Conservation (phyloP, 2,113 vertebrate species). For the Prochilodus magdalenae region DNA sequence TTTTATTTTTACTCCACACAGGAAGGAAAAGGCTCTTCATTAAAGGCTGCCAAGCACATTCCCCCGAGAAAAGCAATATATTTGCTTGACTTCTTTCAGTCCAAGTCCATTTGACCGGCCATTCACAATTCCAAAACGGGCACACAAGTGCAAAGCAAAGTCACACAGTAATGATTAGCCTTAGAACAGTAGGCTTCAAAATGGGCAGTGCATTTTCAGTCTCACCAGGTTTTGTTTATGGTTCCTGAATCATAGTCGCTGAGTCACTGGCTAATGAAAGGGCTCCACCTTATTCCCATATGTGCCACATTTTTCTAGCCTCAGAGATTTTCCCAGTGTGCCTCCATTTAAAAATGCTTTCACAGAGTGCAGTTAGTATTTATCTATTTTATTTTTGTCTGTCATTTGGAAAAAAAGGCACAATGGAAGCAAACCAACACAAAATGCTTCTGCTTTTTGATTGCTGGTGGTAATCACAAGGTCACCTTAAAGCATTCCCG, state of each 20-base stretch:
- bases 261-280: conserved; percentile 54
- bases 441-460: not conserved
- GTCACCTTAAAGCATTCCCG: conserved; percentile 32
- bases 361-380: conserved; percentile 16
- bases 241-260: conserved; percentile 47
- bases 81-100: not conserved
- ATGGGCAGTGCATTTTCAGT: not conserved
- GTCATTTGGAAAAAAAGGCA: conserved; percentile 24
- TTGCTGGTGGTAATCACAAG: conserved; percentile 32
- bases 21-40: not conserved
- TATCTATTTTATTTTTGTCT: conserved; percentile 35
- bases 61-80: conserved; percentile 5
- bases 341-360: conserved; percentile 7
- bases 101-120: not conserved
- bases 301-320: not conserved
- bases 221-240: not conserved
- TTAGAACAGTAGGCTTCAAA: conserved; percentile 7
- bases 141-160: conserved; percentile 1
- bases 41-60: not conserved
- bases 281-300: conserved; percentile 34
- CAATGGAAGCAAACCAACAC: conserved; percentile 35
- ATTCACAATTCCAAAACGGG: not conserved
- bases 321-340: conserved; percentile 5
- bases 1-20: conserved; percentile 38
- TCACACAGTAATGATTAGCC: not conserved